These are phyloP conservation scores for Toxotes jaculatrix DNA, from an alignment of 2,113 vertebrate genomes.

Conservation along the genomic window DNA sequence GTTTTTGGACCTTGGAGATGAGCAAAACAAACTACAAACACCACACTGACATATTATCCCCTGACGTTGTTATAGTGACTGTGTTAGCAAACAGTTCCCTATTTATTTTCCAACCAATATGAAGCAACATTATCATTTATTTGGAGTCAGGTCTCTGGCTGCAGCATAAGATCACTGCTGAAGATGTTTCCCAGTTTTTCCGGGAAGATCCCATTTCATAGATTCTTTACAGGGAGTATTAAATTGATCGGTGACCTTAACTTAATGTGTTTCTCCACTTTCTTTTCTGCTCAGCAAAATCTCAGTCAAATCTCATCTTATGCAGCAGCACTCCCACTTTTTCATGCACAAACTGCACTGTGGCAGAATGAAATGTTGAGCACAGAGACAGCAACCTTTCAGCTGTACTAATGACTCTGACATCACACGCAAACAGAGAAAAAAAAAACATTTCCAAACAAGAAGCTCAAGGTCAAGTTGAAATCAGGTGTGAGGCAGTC, in stretches of 20 bases:
- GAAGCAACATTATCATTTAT: not conserved
- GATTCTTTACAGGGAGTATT: not conserved
- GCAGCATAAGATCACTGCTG: not conserved
- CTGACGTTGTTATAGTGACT: too few species aligned
- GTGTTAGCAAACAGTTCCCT: too few species aligned
- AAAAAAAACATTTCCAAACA: slow-evolving; percentile 38
- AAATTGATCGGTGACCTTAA: not conserved
- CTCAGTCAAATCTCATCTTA: slow-evolving; percentile 21
- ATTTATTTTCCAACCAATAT: too few species aligned
- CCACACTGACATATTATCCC: not conserved
- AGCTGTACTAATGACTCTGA: not conserved
- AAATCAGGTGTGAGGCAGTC: slow-evolving; percentile 21
- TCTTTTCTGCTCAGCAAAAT: slow-evolving; percentile 13
- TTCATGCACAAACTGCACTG: not conserved
- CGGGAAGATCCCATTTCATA: not conserved
- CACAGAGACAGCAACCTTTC: slow-evolving; percentile 15
- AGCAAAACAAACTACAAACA: slow-evolving; percentile 7
- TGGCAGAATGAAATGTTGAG: slow-evolving; percentile 30
- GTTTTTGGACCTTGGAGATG: not conserved
- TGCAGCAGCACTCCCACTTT: slow-evolving; percentile 1
- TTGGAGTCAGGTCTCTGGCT: not conserved
- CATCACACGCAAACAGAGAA: slow-evolving; percentile 12
- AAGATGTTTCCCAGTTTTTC: not conserved
- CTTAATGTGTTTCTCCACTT: not conserved
- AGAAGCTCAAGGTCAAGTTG: slow-evolving; percentile 31